These are phyloP conservation scores for Epicampocera succincta DNA, from an alignment of 2,888 invertebrate species.

Conservation along the genomic window DNA sequence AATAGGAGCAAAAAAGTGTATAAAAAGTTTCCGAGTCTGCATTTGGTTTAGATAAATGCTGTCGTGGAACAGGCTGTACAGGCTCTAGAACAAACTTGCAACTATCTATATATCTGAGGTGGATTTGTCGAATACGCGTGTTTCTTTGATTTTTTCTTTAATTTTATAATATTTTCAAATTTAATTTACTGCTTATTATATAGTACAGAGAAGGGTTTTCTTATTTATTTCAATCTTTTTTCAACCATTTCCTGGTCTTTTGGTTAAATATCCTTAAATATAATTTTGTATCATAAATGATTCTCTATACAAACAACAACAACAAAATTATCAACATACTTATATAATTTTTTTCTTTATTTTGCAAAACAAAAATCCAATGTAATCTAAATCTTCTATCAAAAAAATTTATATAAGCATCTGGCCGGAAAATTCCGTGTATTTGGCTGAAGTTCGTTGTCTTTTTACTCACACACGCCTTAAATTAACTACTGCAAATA, in stretches of 20 bases:
- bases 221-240: not conserved
- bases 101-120: no score
- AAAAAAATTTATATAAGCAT: slow-evolving; percentile 76
- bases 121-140: no score
- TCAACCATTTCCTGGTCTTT: slow-evolving; percentile 18
- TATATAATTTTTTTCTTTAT: slow-evolving; percentile 24
- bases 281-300: slow-evolving; percentile 66
- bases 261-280: slow-evolving; percentile 41
- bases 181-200: no score
- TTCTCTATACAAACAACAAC: slow-evolving; percentile 56
- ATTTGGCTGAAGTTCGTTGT: slow-evolving; percentile 80
- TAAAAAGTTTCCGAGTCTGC: no score
- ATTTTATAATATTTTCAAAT: no score
- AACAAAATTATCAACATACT: slow-evolving; percentile 47
- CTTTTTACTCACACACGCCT: slow-evolving; percentile 48
- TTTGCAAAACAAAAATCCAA: slow-evolving; percentile 47
- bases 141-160: no score
- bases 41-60: no score
- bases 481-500: slow-evolving; percentile 73
- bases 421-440: slow-evolving; percentile 82
- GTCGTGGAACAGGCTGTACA: no score
- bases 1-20: no score
- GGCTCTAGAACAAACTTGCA: no score
- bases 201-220: no score
- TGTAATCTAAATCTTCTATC: slow-evolving; percentile 64